These are phyloP conservation scores for Polypedilum pembai DNA, from an alignment of 1,140 invertebrate genomes.

Conservation along the genomic window DNA sequence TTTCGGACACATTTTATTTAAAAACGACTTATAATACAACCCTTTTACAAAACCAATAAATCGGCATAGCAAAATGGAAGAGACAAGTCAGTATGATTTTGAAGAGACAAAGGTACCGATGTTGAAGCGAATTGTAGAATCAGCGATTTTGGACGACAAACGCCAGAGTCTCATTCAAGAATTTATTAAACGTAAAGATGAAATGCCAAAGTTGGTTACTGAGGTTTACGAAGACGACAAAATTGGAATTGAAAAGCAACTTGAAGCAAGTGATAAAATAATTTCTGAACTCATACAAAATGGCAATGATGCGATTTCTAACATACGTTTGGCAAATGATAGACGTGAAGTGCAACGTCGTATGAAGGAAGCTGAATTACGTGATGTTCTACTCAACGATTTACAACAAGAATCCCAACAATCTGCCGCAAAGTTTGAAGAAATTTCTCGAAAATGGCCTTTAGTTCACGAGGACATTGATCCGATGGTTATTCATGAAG, in stretches of 20 bases:
- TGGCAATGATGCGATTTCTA: constrained; percentile 62
- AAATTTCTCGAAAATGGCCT: constrained; percentile 67
- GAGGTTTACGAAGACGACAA: constrained; percentile 32
- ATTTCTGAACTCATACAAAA: constrained; percentile 49
- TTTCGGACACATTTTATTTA: too few species aligned
- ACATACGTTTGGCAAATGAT: constrained; percentile 65
- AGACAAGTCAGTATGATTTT: neutral
- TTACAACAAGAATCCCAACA: constrained; percentile 36
- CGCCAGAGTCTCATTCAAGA: neutral
- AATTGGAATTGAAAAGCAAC: constrained; percentile 38
- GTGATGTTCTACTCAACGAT: constrained; percentile 34
- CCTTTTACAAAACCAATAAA: neutral
- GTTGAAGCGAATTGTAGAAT: neutral
- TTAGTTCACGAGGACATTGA: constrained; percentile 63
- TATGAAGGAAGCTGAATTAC: constrained; percentile 44
- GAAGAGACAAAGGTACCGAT: neutral
- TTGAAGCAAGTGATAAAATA: constrained; percentile 36
- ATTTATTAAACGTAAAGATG: constrained; percentile 11
- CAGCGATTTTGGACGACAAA: neutral
- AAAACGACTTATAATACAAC: too few species aligned
- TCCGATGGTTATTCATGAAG: constrained; percentile 66
- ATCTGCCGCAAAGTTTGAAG: constrained; percentile 52
- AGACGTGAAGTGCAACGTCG: constrained; percentile 56
- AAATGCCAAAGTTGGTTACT: constrained; percentile 14
- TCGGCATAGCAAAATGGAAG: neutral